Percentiles rank a stretch among this genome's conserved stretches.
phyloP scores from a whole-genome alignment of 2,797 vertebrate species.

The Pseudopleuronectes americanus region DNA sequence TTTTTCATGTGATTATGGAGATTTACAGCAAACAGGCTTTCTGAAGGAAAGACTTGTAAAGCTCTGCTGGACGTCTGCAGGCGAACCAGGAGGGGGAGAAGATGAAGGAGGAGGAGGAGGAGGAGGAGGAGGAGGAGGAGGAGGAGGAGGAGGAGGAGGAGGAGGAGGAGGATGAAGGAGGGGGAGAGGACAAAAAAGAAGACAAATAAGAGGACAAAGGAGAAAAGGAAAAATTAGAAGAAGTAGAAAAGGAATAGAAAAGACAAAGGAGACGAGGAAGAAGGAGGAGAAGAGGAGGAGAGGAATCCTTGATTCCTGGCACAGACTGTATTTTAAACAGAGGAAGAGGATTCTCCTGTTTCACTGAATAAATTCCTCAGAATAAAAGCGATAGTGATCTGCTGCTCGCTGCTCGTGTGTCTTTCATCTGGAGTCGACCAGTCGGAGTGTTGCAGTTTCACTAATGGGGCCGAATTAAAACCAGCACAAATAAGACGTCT shows the following conservation, averaged over 20 bases:
- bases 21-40: not conserved
- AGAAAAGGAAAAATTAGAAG: too few relatives aligned
- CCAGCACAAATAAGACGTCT: conserved; percentile 25
- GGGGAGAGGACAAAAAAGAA: too few relatives aligned
- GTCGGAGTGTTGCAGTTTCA: conserved; percentile 4
- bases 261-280: too few relatives aligned
- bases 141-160: too few relatives aligned
- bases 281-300: too few relatives aligned
- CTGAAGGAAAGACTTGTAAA: not conserved
- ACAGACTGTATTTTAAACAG: too few relatives aligned
- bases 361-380: conserved; percentile 16
- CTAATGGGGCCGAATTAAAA: conserved; percentile 44
- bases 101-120: too few relatives aligned
- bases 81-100: not conserved
- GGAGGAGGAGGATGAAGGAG: too few relatives aligned
- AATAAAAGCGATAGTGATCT: not conserved
- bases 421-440: conserved; percentile 7
- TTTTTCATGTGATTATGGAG: conserved; percentile 1
- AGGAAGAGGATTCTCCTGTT: conserved; percentile 1
- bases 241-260: too few relatives aligned
- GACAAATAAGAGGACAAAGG: too few relatives aligned
- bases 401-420: not conserved
- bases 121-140: too few relatives aligned
- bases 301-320: too few relatives aligned
- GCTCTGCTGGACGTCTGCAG: not conserved